Conservation (phyloP, 2,113 vertebrate genomes). For the Ceyx cyanopectus region DNA sequence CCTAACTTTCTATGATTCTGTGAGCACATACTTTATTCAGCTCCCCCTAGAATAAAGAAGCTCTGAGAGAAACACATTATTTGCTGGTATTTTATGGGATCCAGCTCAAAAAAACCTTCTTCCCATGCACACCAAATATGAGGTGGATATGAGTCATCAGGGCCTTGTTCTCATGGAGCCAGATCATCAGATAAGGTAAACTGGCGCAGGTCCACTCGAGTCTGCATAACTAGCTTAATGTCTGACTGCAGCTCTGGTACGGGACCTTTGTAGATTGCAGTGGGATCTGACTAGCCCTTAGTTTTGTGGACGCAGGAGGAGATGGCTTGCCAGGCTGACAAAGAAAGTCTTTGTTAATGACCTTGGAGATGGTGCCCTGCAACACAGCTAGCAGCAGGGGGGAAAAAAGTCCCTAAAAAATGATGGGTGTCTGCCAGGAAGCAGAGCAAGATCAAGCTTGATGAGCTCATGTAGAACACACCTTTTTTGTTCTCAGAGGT, state of each 20-base stretch:
- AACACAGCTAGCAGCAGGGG: not conserved
- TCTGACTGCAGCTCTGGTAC: not conserved
- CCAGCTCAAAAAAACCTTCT: not conserved
- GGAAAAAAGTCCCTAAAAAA: not conserved
- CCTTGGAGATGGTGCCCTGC: not conserved
- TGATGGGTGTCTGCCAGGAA: not conserved
- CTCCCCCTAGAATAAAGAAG: not conserved
- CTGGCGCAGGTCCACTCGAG: not conserved
- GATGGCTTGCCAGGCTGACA: not conserved
- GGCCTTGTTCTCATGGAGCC: not conserved
- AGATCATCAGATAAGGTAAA: not conserved
- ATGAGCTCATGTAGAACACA: not conserved
- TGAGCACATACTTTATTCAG: accelerated
- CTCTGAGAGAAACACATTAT: not conserved
- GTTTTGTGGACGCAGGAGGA: not conserved
- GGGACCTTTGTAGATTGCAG: not conserved
- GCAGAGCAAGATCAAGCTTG: not conserved
- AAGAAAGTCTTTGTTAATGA: not conserved
- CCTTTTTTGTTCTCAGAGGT: not conserved
- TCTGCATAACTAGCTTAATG: not conserved
- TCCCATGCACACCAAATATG: not conserved
- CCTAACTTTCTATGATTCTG: no score
- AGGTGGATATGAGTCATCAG: constrained; percentile 1
- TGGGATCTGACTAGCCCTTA: not conserved
- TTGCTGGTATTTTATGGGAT: not conserved